A percentile compares a stretch with the other conserved stretches of the same genome.
These are phyloP conservation scores for Peromyscus maniculatus DNA, from an alignment of 2,113 vertebrate genomes.

Conservation along the genomic window DNA sequence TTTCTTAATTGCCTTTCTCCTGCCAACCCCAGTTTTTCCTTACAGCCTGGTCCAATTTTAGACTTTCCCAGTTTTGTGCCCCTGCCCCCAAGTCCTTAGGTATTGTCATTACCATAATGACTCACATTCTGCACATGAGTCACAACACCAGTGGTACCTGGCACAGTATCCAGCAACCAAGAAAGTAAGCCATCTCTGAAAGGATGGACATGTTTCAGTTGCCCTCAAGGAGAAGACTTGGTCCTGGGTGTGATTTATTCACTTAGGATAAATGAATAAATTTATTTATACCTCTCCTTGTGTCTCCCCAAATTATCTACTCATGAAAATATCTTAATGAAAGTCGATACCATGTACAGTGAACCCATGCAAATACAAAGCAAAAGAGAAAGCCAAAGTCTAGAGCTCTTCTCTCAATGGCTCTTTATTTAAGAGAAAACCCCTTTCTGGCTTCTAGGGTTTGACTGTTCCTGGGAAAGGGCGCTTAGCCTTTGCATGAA, in stretches of 20 bases:
- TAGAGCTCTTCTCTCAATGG: not conserved
- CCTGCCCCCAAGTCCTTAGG: no score
- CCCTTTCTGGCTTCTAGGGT: not conserved
- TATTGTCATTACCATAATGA: not conserved
- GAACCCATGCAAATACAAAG: not conserved
- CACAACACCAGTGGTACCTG: not conserved
- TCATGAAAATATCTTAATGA: not conserved
- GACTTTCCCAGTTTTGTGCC: not conserved
- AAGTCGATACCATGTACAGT: not conserved
- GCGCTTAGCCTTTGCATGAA: not conserved
- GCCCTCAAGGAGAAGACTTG: not conserved
- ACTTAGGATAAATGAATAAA: not conserved
- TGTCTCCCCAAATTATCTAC: not conserved
- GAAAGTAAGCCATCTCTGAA: not conserved
- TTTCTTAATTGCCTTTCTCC: not conserved
- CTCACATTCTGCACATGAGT: rapidly evolving
- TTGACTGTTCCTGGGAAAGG: not conserved
- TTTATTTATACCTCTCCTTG: not conserved
- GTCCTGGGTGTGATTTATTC: not conserved
- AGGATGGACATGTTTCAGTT: not conserved
- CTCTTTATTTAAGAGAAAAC: not conserved
- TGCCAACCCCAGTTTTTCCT: not conserved
- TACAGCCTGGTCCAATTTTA: not conserved
- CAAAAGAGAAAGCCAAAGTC: not conserved
- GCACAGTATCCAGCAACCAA: not conserved